Evolutionary conservation across 1,140 invertebrate genomes (phyloP).

Genomic region (Trigoniulus corallinus): DNA sequence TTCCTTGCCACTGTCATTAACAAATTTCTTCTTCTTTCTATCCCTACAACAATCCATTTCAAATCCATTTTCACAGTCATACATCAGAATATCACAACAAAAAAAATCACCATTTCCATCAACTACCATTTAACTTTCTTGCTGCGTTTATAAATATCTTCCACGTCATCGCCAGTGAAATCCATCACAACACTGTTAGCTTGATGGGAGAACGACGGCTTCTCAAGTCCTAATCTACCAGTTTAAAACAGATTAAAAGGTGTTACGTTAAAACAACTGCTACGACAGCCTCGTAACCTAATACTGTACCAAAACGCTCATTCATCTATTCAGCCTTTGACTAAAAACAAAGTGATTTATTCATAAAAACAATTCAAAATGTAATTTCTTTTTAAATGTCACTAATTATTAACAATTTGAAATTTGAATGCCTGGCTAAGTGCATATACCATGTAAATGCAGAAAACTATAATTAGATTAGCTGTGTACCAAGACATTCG

Average conservation of each 20-base stretch:
- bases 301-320: too few species aligned
- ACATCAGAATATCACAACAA: neutral
- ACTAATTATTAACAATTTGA: too few species aligned
- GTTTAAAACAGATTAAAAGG: conserved; percentile 9
- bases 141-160: conserved; percentile 36
- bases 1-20: conserved; percentile 43
- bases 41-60: conserved; percentile 37
- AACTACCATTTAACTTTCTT: conserved; percentile 44
- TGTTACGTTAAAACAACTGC: too few species aligned
- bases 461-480: too few species aligned
- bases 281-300: too few species aligned
- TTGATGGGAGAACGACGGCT: conserved; percentile 49
- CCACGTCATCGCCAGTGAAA: conserved; percentile 56
- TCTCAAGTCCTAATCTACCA: conserved; percentile 47
- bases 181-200: conserved; percentile 57
- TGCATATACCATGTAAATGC: too few species aligned
- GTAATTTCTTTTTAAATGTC: too few species aligned
- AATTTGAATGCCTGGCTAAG: too few species aligned
- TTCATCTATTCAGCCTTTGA: too few species aligned
- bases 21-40: conserved; percentile 80
- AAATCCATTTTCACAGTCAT: neutral
- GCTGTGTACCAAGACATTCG: too few species aligned
- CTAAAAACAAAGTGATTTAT: too few species aligned
- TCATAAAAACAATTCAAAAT: too few species aligned
- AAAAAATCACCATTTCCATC: neutral